Percentiles rank a stretch among this genome's conserved stretches.
phyloP scores from a whole-genome alignment of 2,797 vertebrate species.

The Myiothlypis chrysogaster region DNA sequence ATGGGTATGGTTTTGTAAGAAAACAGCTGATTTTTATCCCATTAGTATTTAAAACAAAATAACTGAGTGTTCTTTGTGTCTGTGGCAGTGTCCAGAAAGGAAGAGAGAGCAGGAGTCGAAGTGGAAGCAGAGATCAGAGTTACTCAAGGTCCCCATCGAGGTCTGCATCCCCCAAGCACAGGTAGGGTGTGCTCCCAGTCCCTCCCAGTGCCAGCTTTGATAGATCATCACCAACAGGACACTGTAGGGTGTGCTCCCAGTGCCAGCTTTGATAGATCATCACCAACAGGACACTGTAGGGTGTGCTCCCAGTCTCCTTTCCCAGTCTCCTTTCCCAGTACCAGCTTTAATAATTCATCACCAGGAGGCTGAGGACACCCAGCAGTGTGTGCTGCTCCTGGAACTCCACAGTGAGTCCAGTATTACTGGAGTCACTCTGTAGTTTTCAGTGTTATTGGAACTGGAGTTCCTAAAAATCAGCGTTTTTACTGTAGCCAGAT shows the following conservation, averaged over 20 bases:
- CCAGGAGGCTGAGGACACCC: too few species aligned
- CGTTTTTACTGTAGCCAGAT: fast-evolving
- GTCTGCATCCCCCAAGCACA: constrained; percentile 76
- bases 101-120: constrained; percentile 75
- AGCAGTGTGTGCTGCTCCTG: fast-evolving
- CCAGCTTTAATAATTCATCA: too few species aligned
- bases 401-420: not conserved
- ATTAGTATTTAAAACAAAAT: fast-evolving
- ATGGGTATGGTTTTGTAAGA: constrained; percentile 64
- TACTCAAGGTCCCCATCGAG: constrained; percentile 75
- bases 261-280: too few species aligned
- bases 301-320: not conserved
- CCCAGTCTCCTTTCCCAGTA: too few species aligned
- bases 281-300: fast-evolving
- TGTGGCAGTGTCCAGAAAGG: constrained; percentile 72
- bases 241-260: not conserved
- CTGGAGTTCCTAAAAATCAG: not conserved
- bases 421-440: too few species aligned
- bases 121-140: constrained; percentile 76
- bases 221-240: fast-evolving
- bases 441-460: too few species aligned
- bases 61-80: not conserved
- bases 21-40: not conserved
- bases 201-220: not conserved
- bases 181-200: constrained; percentile 7